Conservation (phyloP, 2,888 invertebrate genomes). For the Archips xylosteana region DNA sequence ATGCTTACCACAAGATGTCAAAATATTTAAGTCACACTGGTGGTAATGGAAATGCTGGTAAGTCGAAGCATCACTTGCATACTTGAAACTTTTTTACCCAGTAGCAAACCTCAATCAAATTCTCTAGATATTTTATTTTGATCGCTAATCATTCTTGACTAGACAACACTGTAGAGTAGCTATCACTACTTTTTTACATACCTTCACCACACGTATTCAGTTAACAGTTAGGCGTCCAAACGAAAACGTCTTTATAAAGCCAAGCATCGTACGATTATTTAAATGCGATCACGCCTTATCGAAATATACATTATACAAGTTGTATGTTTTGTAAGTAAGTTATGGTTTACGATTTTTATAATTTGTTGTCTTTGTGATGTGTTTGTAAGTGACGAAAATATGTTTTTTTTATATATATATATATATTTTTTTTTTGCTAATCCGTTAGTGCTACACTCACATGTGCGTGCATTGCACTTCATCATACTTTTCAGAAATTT, state of each 20-base stretch:
- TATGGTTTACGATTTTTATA: neutral
- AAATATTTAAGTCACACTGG: conserved; percentile 47
- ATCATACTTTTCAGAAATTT: too few relatives aligned
- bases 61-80: conserved; percentile 19
- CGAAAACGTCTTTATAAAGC: neutral
- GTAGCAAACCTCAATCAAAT: too few relatives aligned
- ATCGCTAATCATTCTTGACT: neutral
- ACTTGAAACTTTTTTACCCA: too few relatives aligned
- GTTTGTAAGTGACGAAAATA: too few relatives aligned
- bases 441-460: too few relatives aligned
- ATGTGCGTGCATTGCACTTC: too few relatives aligned
- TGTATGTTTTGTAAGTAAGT: too few relatives aligned
- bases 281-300: neutral
- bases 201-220: neutral
- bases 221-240: neutral
- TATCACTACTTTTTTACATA: too few relatives aligned
- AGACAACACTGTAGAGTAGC: neutral
- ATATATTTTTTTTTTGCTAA: too few relatives aligned
- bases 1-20: conserved; percentile 51
- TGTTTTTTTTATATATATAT: too few relatives aligned
- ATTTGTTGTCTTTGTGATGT: too few relatives aligned
- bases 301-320: neutral
- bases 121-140: neutral
- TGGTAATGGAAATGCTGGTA: conserved; percentile 46
- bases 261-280: neutral